Evolutionary conservation across 1,140 invertebrate species (phyloP), one percentile per base, ranked within the genome.

Genomic region (Leptinotarsa undecemlineata): DNA sequence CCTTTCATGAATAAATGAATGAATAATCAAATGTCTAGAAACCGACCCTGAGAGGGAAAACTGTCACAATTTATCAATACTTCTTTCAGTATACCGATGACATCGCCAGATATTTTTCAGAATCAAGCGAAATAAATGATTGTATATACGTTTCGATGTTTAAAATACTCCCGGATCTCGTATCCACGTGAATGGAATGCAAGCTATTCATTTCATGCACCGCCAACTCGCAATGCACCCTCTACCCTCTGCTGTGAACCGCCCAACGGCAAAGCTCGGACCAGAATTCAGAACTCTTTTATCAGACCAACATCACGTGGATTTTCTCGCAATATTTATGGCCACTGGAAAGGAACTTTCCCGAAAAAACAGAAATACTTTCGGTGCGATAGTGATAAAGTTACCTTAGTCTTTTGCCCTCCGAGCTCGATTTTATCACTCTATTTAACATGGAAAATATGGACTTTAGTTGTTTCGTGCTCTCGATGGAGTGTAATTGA

Each of bases 401-500:
- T 23, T 70, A 57, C 68, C 68, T 57, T n/a, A 60, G 68, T 70
- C 68, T 70, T 70, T 70, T 48, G 47, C 47, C 33, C 68, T 68
- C 33, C 20, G 20, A 33, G 15, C 67, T 23, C 21, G 68, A 70
- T 70, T 70, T 70, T 70, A 70, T 70, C 68, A 70, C 33, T 70
- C 47, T 70, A 70, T 70, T 70, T 70, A 70, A 70, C 68, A 70
- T 57, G 68, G 68, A 23, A 70, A 60, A 70, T 70, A 70, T 70
- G 17, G 68, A 48, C 68, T 70, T 60, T n/a, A 14, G 67, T 14
- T n/a, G 33, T 23, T 68, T 68, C 42, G 66, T 57, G 51, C n/a
- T 11, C n/a, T 1, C 51, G 51, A 57, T 57, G 3, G 51, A 57
- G 4, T 57, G 51, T 5, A 57, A 14, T 57, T 57, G 51, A 57